Evolutionary conservation across 2,113 vertebrate genomes (phyloP), one percentile per base, ranked within the genome.

Genomic region (Acanthisitta chloris): DNA sequence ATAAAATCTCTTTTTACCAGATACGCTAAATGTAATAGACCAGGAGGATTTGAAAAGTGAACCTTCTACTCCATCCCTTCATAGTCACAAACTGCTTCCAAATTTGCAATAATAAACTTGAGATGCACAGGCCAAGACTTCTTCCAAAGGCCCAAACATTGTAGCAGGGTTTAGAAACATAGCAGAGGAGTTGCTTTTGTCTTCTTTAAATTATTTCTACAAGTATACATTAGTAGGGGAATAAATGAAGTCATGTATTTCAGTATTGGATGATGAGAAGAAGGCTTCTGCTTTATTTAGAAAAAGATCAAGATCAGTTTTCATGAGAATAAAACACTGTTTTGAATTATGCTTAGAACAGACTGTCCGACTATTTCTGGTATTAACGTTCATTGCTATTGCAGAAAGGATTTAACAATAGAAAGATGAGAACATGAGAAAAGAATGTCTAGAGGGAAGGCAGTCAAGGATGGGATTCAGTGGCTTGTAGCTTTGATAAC

Each of bases 311-410:
- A 90, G 85, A 94, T 96, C 72, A 59, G 59, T 96, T 94, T 94
- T 96, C 93, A 88, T 74, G 86, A 92, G 65, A 96, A 88, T 92
- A 94, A 93, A 93, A 88, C 55, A 81, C 86, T 95, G 94, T 83
- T 97, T 95, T 96, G 93, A 96, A 94, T 96, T 97, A 96, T 81
- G 64, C 94, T 96, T 78, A 97, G 96, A 93, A 96, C 94, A 96
- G 92, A 95, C 96, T 96, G 90, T 86, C 87, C 36, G 80, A 80
- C 90, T 94, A 84, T 96, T 95, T 94, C 92, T 97, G 93, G 92
- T 96, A 96, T 97, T 96, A 96, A 71, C 0, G 1, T 93, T 94
- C 94, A 71, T 78, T 94, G 93, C 94, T 86, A 38, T 96, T 93
- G 72, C 52, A 94, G 82, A 90, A 92, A 81, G 48, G 92, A 90